These are phyloP conservation scores for Camponotus fellah DNA, from an alignment of 2,888 invertebrate genomes.

Conservation along the genomic window DNA sequence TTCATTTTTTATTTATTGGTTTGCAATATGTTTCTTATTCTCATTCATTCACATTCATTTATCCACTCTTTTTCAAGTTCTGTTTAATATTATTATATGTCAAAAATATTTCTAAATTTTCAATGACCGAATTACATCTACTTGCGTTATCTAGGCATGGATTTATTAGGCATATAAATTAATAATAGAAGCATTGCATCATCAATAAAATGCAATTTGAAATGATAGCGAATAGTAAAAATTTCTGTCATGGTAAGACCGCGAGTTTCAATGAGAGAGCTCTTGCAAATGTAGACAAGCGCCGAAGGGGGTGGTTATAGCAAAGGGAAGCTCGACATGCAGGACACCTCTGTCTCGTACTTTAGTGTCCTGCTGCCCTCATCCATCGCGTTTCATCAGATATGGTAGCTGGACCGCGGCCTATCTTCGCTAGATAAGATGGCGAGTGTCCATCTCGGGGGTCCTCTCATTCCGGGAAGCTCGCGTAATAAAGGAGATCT, in stretches of 20 bases:
- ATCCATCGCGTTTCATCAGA: conserved; percentile 80
- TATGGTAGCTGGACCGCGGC: conserved; percentile 77
- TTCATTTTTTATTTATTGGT: too few species aligned
- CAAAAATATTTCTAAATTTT: not conserved
- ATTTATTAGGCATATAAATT: not conserved
- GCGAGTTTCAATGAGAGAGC: conserved; percentile 10
- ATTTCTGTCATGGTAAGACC: conserved; percentile 39
- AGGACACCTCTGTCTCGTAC: conserved; percentile 78
- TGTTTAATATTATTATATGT: not conserved
- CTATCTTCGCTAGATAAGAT: conserved; percentile 81
- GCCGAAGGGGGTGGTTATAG: conserved; percentile 56
- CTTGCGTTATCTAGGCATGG: not conserved
- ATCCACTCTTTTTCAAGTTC: too few species aligned
- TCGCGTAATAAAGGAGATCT: conserved; percentile 75
- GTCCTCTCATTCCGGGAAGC: conserved; percentile 81
- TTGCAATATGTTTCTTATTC: too few species aligned
- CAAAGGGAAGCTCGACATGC: conserved; percentile 60
- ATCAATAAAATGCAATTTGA: conserved; percentile 56
- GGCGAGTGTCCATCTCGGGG: conserved; percentile 76
- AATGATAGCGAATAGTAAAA: conserved; percentile 49
- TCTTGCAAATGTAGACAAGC: conserved; percentile 27
- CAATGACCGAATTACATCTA: not conserved
- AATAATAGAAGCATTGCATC: not conserved
- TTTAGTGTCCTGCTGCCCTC: conserved; percentile 77
- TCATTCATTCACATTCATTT: too few species aligned